Conservation (phyloP, 2,888 invertebrate genomes). For the Uropetala carovei region DNA sequence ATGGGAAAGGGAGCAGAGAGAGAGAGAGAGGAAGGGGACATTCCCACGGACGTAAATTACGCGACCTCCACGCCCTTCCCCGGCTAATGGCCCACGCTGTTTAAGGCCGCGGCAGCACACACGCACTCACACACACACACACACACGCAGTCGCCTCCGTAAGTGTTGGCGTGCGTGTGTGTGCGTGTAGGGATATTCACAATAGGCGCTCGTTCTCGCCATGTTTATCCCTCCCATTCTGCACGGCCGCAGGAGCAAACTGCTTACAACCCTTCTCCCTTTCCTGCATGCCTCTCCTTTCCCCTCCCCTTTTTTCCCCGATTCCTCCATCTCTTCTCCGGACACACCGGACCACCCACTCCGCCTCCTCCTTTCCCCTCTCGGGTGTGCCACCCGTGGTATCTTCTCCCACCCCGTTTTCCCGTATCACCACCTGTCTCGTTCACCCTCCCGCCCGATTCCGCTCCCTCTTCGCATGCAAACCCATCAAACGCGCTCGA, state of each 20-base stretch:
- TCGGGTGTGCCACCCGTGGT: too few species aligned
- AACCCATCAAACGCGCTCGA: too few species aligned
- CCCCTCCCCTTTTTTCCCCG: not conserved
- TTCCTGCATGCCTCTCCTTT: not conserved
- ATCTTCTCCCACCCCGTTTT: too few species aligned
- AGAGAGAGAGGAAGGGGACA: not conserved
- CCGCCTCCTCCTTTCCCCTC: too few species aligned
- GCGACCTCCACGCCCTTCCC: not conserved
- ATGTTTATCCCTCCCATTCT: not conserved
- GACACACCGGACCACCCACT: too few species aligned
- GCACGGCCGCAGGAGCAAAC: not conserved
- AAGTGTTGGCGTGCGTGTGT: not conserved
- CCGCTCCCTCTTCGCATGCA: too few species aligned
- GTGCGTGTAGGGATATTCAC: not conserved
- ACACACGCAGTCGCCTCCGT: not conserved
- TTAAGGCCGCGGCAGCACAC: not conserved
- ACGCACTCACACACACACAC: not conserved
- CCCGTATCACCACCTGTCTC: too few species aligned
- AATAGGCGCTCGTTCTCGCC: slow-evolving; percentile 4
- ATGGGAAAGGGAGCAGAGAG: not conserved
- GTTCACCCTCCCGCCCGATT: too few species aligned
- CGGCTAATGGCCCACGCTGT: slow-evolving; percentile 20
- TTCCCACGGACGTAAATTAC: not conserved
- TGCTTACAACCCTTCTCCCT: not conserved
- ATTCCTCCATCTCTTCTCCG: not conserved